Evolutionary conservation across 92 coral and sea anemone genomes (phyloP), one percentile per base, ranked within the genome.

Genomic region (Anthopleura xanthogrammica): DNA sequence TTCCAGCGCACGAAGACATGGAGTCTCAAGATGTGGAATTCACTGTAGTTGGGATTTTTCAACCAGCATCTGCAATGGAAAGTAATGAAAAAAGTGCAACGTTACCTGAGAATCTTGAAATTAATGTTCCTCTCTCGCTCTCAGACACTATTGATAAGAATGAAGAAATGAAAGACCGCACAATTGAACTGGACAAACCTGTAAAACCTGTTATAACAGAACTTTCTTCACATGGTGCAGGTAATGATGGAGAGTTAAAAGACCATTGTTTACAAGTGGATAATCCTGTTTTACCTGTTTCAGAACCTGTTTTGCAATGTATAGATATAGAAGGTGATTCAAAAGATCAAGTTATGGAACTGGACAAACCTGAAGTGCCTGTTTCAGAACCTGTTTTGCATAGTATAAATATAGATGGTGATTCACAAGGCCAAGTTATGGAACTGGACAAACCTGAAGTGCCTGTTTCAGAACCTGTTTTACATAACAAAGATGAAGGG

Each of bases 11-110:
- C 20, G 76, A 58, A 46, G 77, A 71, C 50, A 74, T 48, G 22
- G 77, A 19, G 10, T 78, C 87, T 4, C 50, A 41, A 65, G 82
- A 84, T 39, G 64, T 84, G 87, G 87, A 84, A 48, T 76, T 84
- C 54, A 84, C 77, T 19, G 43, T 84, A 5, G 87, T 84, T 16
- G 87, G 87, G 70, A 84, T 84, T 23, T 84, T 84, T 50, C 82
- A 84, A 52, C 87, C 87, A 36, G 66, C 39, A 46, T n/a, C 85
- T 55, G 20, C 22, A 12, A 22, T 41, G 9, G 41, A 60, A 55
- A 75, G 78, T 52, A 39, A 75, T 16, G 36, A 75, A 0, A 41
- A 16, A 16, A 43, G 41, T 17, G 60, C 16, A 16, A 42, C 5
- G 36, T 22, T 76, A 39, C 72, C 82, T 19, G 80, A 84, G 4